These are phyloP conservation scores for Benthosema pterotum DNA, from an alignment of 2,797 vertebrate genomes.

Conservation along the genomic window DNA sequence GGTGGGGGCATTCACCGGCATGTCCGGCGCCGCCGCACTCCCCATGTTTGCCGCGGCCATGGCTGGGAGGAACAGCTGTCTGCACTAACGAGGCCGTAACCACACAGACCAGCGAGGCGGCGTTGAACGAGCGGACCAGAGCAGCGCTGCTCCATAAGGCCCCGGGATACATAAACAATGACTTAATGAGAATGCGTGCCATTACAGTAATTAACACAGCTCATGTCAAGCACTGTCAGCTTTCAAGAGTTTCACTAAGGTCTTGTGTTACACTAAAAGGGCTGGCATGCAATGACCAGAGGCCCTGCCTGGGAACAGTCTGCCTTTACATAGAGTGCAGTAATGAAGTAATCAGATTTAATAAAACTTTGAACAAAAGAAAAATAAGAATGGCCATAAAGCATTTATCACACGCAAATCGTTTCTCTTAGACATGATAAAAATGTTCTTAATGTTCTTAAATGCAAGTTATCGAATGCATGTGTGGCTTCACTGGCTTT, in stretches of 20 bases:
- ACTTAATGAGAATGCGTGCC: slow-evolving; percentile 81
- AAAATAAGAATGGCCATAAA: slow-evolving; percentile 16
- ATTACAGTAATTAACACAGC: slow-evolving; percentile 85
- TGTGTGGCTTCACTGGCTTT: background rate
- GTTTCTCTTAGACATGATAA: background rate
- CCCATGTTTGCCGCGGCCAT: slow-evolving; percentile 60
- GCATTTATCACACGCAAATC: slow-evolving; percentile 1
- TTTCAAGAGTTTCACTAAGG: slow-evolving; percentile 69
- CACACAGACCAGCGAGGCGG: slow-evolving; percentile 58
- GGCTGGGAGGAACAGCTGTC: slow-evolving; percentile 83
- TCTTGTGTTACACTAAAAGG: slow-evolving; percentile 61
- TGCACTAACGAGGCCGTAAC: slow-evolving; percentile 75
- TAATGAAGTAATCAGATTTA: slow-evolving; percentile 20
- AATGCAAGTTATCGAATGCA: background rate
- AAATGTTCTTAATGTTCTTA: background rate
- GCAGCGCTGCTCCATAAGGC: slow-evolving; percentile 64
- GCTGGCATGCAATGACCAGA: slow-evolving; percentile 56
- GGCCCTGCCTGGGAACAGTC: slow-evolving; percentile 44
- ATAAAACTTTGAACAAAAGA: slow-evolving; percentile 34
- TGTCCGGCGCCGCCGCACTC: slow-evolving; percentile 55
- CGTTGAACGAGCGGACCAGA: slow-evolving; percentile 55
- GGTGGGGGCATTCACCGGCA: slow-evolving; percentile 54
- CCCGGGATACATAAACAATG: slow-evolving; percentile 79
- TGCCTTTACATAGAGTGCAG: slow-evolving; percentile 11
- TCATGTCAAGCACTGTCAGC: slow-evolving; percentile 82